Percentiles rank a stretch among this genome's conserved stretches.
These are phyloP conservation scores for Lanius ludovicianus DNA, from an alignment of 2,113 vertebrate species.

Conservation along the genomic window DNA sequence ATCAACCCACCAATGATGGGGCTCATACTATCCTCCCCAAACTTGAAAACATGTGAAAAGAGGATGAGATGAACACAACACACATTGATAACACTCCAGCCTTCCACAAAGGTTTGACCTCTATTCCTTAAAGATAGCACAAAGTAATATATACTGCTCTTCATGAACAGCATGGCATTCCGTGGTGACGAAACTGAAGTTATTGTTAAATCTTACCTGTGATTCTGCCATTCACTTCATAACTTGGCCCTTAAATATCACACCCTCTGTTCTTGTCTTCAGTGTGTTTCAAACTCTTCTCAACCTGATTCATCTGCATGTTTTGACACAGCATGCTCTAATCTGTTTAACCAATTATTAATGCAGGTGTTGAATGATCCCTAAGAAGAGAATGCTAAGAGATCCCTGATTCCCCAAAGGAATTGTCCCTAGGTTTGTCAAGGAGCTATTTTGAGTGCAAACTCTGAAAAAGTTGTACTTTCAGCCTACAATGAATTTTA, in stretches of 20 bases:
- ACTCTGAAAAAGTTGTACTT: neutral
- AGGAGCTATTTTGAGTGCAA: neutral
- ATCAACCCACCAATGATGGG: neutral
- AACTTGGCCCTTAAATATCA: neutral
- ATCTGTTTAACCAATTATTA: neutral
- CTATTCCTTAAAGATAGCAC: neutral
- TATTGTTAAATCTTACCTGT: neutral
- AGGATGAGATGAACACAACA: neutral
- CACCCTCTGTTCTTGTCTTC: neutral
- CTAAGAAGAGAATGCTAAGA: neutral
- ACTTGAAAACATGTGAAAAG: neutral
- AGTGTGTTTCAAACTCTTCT: neutral
- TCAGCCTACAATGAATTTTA: neutral
- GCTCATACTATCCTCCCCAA: neutral
- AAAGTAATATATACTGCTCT: neutral
- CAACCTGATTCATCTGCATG: neutral
- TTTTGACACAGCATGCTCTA: neutral
- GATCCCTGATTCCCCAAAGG: neutral
- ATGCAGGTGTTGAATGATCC: neutral
- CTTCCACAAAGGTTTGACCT: neutral
- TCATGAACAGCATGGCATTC: neutral
- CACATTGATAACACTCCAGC: neutral
- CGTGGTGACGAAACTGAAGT: neutral
- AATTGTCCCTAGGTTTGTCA: neutral
- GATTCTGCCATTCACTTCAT: neutral